These are phyloP conservation scores for Drosophila peninsularis DNA, from an alignment of 2,888 invertebrate genomes.

Conservation along the genomic window DNA sequence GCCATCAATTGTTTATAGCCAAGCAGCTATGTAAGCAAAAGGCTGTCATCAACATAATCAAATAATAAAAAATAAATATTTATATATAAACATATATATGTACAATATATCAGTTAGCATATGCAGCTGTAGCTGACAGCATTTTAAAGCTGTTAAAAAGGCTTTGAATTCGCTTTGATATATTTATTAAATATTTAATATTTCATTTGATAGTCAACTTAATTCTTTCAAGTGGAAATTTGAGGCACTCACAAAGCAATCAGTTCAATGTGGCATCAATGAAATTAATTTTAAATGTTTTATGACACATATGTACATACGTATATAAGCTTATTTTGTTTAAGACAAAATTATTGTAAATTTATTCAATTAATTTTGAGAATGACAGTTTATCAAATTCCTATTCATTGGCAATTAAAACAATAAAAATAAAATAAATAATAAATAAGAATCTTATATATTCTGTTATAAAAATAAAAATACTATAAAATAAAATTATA, in stretches of 20 bases:
- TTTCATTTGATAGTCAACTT: not conserved
- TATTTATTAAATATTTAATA: not conserved
- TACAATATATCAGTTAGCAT: not conserved
- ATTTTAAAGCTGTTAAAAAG: not conserved
- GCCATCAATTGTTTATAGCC: slow-evolving; percentile 24
- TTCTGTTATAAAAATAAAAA: no score
- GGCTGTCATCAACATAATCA: not conserved
- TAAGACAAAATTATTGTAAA: no score
- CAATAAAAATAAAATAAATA: no score
- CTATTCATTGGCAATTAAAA: no score
- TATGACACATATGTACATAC: not conserved
- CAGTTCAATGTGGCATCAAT: not conserved
- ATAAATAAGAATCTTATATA: no score
- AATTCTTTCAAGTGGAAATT: not conserved
- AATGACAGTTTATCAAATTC: not conserved
- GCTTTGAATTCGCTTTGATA: not conserved
- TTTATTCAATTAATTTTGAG: not conserved
- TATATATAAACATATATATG: not conserved
- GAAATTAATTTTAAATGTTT: not conserved
- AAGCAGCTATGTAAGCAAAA: not conserved
- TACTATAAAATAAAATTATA: no score
- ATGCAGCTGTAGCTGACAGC: slow-evolving; percentile 9
- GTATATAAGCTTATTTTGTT: not conserved
- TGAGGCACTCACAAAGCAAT: not conserved
- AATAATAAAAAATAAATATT: not conserved